Conservation (phyloP, 2,888 invertebrate species). For the Neria commutata region DNA sequence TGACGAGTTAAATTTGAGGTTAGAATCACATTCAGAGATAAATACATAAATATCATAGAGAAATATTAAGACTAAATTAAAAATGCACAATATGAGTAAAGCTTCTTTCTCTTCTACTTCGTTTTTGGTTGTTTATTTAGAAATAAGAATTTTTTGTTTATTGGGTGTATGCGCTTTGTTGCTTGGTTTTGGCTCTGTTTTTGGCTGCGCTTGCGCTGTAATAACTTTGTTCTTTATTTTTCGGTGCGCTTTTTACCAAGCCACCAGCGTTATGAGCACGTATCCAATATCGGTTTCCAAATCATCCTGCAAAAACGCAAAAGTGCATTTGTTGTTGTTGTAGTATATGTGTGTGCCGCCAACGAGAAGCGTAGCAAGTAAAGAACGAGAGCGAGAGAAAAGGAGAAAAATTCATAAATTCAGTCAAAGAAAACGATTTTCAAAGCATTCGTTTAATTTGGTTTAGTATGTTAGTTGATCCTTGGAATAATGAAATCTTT, state of each 20-base stretch:
- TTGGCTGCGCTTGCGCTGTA: constrained; percentile 6
- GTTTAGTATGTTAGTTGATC: too few relatives aligned
- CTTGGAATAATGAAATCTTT: too few relatives aligned
- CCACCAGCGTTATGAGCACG: constrained; percentile 70
- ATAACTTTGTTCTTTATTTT: constrained; percentile 9
- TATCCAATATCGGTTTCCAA: constrained; percentile 69
- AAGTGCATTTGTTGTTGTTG: constrained; percentile 10
- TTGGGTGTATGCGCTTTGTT: too few relatives aligned
- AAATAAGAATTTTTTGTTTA: too few relatives aligned
- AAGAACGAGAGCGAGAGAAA: constrained; percentile 22
- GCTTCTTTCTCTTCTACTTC: too few relatives aligned
- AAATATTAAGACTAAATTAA: too few relatives aligned
- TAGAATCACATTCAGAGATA: constrained; percentile 23
- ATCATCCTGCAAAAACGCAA: constrained; percentile 69
- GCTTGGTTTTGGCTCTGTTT: constrained; percentile 43
- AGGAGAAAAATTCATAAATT: constrained; percentile 42
- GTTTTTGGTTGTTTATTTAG: not conserved
- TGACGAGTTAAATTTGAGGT: constrained; percentile 1
- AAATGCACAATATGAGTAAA: not conserved
- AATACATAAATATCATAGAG: too few relatives aligned
- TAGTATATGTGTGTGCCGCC: too few relatives aligned
- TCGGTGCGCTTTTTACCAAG: constrained; percentile 61
- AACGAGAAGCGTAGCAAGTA: constrained; percentile 9
- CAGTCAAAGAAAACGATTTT: constrained; percentile 40
- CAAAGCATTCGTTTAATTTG: too few relatives aligned